A percentile compares a stretch with the other conserved stretches of the same genome.
phyloP scores from a whole-genome alignment of 1,140 invertebrate genomes.

The Zaprionus africanus region DNA sequence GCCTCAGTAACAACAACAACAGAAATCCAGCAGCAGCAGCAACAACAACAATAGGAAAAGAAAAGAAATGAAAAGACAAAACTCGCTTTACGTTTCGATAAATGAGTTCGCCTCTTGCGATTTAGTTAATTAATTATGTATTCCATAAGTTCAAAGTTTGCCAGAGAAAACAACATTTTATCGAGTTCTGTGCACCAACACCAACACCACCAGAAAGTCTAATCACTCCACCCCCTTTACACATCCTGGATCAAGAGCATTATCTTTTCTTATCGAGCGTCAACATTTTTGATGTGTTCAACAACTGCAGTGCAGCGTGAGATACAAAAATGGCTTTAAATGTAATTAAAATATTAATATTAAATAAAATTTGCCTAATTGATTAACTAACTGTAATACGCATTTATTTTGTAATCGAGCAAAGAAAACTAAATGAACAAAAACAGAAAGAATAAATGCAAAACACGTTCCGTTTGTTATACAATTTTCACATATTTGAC shows the following conservation, averaged over 20 bases:
- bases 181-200: slow-evolving; percentile 24
- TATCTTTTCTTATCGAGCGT: slow-evolving; percentile 15
- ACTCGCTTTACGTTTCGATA: slow-evolving; percentile 40
- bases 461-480: slow-evolving; percentile 25
- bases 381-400: slow-evolving; percentile 34
- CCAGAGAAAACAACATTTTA: slow-evolving; percentile 28
- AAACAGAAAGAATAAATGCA: slow-evolving; percentile 57
- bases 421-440: slow-evolving; percentile 11
- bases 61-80: slow-evolving; percentile 40
- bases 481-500: not conserved
- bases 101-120: slow-evolving; percentile 54
- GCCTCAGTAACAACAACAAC: not conserved
- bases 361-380: slow-evolving; percentile 59
- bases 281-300: slow-evolving; percentile 24
- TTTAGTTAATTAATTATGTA: slow-evolving; percentile 61
- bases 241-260: slow-evolving; percentile 8
- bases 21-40: slow-evolving; percentile 1
- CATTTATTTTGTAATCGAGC: slow-evolving; percentile 2
- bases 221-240: not conserved
- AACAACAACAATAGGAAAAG: not conserved
- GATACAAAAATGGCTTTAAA: slow-evolving; percentile 72
- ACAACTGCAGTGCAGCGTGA: slow-evolving; percentile 47
- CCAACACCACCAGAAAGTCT: not conserved
- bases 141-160: slow-evolving; percentile 69
- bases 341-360: slow-evolving; percentile 42